Conservation (phyloP, 2,888 invertebrate genomes). For the Chalcis sispes region DNA sequence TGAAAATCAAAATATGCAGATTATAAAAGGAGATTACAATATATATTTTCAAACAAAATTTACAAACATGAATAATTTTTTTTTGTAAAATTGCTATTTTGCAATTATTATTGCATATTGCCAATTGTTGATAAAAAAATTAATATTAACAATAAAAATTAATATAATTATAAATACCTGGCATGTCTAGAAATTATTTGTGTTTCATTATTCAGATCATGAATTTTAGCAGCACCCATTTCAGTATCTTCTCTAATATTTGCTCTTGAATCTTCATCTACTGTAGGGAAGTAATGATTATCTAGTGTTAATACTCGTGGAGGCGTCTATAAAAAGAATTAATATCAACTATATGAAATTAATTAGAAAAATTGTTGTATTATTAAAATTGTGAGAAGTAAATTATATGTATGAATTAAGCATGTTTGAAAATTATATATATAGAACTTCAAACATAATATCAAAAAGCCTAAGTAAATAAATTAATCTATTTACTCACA, state of each 20-base stretch:
- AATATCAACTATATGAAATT: neutral
- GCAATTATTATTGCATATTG: neutral
- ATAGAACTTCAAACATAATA: neutral
- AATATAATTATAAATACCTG: constrained; percentile 66
- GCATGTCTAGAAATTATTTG: constrained; percentile 66
- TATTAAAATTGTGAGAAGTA: too few relatives aligned
- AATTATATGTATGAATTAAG: neutral
- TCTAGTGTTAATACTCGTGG: constrained; percentile 92
- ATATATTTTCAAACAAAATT: constrained; percentile 3
- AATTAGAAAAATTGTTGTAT: neutral
- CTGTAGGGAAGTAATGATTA: constrained; percentile 88
- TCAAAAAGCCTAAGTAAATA: neutral
- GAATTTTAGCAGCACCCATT: constrained; percentile 58
- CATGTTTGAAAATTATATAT: neutral
- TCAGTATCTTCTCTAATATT: constrained; percentile 62
- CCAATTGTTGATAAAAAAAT: constrained; percentile 2
- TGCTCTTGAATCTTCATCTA: constrained; percentile 78
- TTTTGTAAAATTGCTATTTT: too few relatives aligned
- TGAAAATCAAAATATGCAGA: too few relatives aligned
- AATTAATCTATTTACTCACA: constrained; percentile 38
- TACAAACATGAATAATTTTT: too few relatives aligned
- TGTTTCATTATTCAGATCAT: constrained; percentile 62
- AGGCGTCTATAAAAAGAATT: constrained; percentile 82
- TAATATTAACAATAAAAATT: constrained; percentile 27
- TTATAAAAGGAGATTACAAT: neutral